phyloP scores from a whole-genome alignment of 1,140 invertebrate species.

The Hesperophylax magnus region DNA sequence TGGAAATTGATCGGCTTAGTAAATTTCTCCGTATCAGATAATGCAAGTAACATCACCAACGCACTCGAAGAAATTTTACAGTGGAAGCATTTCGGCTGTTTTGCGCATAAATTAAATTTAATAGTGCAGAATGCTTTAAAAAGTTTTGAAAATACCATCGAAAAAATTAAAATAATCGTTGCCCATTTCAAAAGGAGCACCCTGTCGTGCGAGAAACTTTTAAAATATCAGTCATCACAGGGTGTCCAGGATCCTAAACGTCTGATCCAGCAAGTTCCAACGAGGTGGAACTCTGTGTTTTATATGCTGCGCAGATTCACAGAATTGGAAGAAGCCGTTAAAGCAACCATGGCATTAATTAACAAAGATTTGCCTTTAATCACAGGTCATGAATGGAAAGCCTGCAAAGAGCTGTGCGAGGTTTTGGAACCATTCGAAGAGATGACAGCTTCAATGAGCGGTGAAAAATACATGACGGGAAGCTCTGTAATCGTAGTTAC shows the following conservation, averaged over 20 bases:
- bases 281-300: background rate
- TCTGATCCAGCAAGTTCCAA: background rate
- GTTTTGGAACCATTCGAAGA: background rate
- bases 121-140: background rate
- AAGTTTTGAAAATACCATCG: background rate
- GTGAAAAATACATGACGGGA: no score
- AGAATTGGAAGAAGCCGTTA: no score
- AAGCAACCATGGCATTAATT: no score
- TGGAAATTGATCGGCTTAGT: background rate
- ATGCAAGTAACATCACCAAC: background rate
- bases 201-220: background rate
- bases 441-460: background rate
- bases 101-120: background rate
- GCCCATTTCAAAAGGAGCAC: background rate
- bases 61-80: background rate
- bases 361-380: no score
- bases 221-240: background rate
- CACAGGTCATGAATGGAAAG: background rate
- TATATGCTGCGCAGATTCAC: no score
- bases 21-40: no score
- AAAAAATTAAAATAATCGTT: background rate
- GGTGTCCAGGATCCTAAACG: background rate
- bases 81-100: background rate
- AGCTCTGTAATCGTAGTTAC: no score
- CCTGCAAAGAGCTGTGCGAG: no score